A percentile compares a stretch with the other conserved stretches of the same genome.
phyloP scores from a whole-genome alignment of 2,113 vertebrate genomes.

The Eudorcas thomsonii region DNA sequence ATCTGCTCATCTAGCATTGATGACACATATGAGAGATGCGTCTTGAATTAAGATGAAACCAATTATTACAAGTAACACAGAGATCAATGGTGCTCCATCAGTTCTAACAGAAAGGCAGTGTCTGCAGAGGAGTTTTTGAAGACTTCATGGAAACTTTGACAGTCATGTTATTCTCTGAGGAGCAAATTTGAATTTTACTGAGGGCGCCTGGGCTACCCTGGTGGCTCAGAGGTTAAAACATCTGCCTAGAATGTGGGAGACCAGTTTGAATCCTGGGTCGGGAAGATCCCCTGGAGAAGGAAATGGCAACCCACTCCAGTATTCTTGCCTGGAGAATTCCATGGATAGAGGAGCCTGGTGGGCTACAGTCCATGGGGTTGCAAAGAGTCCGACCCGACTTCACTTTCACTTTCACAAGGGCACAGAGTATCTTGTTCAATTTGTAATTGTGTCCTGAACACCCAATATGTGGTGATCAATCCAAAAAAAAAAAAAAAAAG shows the following conservation, averaged over 20 bases:
- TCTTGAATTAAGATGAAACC: background rate
- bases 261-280: accelerated
- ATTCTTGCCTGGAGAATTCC: too few relatives aligned
- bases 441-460: background rate
- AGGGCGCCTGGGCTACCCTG: background rate
- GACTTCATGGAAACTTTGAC: background rate
- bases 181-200: background rate
- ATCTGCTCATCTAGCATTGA: background rate
- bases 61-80: background rate
- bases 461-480: background rate
- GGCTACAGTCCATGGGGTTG: too few relatives aligned
- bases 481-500: too few relatives aligned
- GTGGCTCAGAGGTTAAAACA: too few relatives aligned
- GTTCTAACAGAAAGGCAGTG: background rate
- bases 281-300: too few relatives aligned
- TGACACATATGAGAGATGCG: background rate
- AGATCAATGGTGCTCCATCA: background rate
- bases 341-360: too few relatives aligned
- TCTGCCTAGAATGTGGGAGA: too few relatives aligned
- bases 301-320: too few relatives aligned
- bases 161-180: background rate
- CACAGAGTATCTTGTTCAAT: background rate
- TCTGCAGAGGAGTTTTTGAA: background rate
- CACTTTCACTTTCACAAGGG: background rate
- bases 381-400: too few relatives aligned